Percentiles rank a stretch among this genome's conserved stretches.
Conservation (phyloP, 64 coral and sea anemone species). For the Pocillopora verrucosa region DNA sequence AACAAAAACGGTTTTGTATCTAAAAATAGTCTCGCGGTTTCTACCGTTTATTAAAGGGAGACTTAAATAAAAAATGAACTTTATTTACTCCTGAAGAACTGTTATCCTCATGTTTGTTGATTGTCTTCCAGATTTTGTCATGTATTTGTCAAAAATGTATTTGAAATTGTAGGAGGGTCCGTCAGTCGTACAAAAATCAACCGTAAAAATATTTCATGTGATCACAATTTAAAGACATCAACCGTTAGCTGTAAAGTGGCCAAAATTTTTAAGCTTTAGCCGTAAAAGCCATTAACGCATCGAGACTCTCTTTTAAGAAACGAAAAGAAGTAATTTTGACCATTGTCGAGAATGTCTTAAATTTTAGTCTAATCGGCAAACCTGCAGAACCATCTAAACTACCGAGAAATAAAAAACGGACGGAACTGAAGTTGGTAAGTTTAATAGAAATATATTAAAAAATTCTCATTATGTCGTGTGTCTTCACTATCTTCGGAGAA, state of each 20-base stretch:
- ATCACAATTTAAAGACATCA: no score
- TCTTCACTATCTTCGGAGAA: not conserved
- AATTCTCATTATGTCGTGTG: not conserved
- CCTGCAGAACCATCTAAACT: not conserved
- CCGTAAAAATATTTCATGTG: no score
- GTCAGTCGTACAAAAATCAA: no score
- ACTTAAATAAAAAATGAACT: no score
- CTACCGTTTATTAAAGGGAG: no score
- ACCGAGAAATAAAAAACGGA: not conserved
- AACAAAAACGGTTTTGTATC: no score
- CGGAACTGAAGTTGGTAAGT: not conserved
- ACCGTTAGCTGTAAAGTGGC: no score
- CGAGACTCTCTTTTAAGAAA: no score
- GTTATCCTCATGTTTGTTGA: not conserved
- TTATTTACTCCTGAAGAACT: not conserved
- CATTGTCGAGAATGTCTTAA: not conserved
- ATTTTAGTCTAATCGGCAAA: not conserved
- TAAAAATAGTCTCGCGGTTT: no score
- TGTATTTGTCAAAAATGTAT: not conserved
- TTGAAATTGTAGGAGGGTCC: not conserved
- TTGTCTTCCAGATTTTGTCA: not conserved
- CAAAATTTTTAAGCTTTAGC: no score
- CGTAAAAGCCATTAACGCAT: no score
- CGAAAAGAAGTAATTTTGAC: not conserved
- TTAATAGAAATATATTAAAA: not conserved